Evolutionary conservation across 2,113 vertebrate species (phyloP).

Genomic region (Phalacrocorax carbo): DNA sequence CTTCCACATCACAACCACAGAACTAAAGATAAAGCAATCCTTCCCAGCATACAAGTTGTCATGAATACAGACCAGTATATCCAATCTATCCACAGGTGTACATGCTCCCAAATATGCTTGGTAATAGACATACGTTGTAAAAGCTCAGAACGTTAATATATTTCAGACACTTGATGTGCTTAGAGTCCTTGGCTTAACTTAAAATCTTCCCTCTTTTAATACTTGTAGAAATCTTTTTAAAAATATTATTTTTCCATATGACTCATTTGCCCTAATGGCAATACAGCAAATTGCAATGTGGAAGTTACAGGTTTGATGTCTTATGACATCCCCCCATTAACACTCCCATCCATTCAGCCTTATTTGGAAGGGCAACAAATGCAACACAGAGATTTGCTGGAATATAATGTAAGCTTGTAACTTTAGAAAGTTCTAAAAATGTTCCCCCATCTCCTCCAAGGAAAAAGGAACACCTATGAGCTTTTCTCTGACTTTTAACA

Average conservation of each 20-base stretch:
- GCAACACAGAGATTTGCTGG: background rate
- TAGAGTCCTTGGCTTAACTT: background rate
- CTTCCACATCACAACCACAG: background rate
- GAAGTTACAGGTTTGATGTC: background rate
- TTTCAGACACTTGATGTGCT: background rate
- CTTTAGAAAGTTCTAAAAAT: background rate
- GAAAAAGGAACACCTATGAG: background rate
- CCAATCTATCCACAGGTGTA: background rate
- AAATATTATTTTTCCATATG: background rate
- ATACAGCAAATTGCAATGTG: background rate
- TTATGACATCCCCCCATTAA: background rate
- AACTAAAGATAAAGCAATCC: background rate
- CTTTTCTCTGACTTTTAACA: background rate
- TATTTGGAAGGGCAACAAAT: background rate
- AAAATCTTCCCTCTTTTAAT: background rate
- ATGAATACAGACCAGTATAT: background rate
- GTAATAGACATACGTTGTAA: background rate
- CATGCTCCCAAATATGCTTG: background rate
- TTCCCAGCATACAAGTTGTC: background rate
- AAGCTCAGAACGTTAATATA: background rate
- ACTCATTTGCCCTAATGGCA: background rate
- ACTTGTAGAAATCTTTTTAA: background rate
- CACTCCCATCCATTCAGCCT: background rate
- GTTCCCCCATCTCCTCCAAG: background rate
- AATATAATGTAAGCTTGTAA: background rate